Evolutionary conservation across 1,140 invertebrate genomes (phyloP), one percentile per base, ranked within the genome.

Genomic region (Melanaphis sacchari): DNA sequence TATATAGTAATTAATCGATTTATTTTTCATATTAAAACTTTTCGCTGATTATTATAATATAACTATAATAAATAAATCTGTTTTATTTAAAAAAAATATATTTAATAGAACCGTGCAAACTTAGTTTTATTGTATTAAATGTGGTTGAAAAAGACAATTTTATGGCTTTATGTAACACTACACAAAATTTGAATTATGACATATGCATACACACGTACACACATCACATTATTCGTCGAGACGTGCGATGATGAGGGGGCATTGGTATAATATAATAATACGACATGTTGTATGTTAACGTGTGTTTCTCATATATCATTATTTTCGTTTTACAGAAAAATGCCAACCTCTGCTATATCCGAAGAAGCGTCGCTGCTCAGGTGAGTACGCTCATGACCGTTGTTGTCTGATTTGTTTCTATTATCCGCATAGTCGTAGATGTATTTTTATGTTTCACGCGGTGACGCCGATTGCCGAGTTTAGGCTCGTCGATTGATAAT

Each of bases 341-440:
- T 97, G 96, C 96, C 96, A 94, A 96, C 96, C 94, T 96, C 96
- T 94, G 96, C 96, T 94, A 96, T 96, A 94, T 96, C 96, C 94
- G 97, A 97, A 95, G 96, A 97, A 95, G 96, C 96, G 91, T 96
- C 97, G 94, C 96, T 97, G 93, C 95, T 97, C 95, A 96, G 97
- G 96, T 97, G 96, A 97, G 96, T 94, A 82, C 9, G 54, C 8
- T 4, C 26, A 22, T 9, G 54, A 31, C 26, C 9, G 54, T 66
- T n/a, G 59, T 36, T 66, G 59, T 36, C n/a, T n/a, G 31, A 66
- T 66, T 66, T 66, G n/a, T 66, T n/a, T 66, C 6, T 6, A n/a
- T 18, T 18, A 76, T 5, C 3, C 4, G 26, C 6, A 3, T 2
- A 66, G 15, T n/a, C 15, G 18, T 6, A 15, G 59, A 18, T 2